Evolutionary conservation across 2,888 invertebrate species (phyloP).

Genomic region (Euzophera pinguis): DNA sequence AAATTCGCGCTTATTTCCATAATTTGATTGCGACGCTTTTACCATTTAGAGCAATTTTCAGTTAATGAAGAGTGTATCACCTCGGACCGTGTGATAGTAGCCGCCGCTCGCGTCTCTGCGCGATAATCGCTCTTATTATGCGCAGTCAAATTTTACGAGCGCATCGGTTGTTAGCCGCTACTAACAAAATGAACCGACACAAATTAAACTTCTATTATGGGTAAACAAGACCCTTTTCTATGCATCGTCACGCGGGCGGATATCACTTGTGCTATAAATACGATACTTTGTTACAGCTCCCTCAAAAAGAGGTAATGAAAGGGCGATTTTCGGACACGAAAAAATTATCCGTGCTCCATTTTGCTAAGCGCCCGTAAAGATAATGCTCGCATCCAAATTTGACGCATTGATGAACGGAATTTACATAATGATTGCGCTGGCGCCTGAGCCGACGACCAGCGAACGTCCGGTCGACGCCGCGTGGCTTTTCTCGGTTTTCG

Average conservation of each 20-base stretch:
- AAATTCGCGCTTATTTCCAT: conserved; percentile 62
- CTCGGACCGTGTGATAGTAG: conserved; percentile 45
- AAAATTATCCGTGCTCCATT: conserved; percentile 43
- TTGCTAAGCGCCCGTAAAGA: conserved; percentile 47
- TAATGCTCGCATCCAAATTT: conserved; percentile 37
- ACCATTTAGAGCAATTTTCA: conserved; percentile 73
- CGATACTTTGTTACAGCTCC: conserved; percentile 12
- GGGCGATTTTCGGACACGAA: conserved; percentile 29
- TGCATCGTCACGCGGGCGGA: conserved; percentile 49
- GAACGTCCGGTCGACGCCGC: conserved; percentile 52
- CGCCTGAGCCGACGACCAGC: conserved; percentile 46
- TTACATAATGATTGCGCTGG: conserved; percentile 74
- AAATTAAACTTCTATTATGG: conserved; percentile 64
- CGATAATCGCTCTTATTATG: conserved; percentile 73
- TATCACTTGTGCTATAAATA: conserved; percentile 51
- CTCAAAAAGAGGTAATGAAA: conserved; percentile 20
- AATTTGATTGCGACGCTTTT: conserved; percentile 58
- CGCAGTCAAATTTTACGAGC: conserved; percentile 77
- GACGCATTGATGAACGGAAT: conserved; percentile 56
- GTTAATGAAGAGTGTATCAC: conserved; percentile 66
- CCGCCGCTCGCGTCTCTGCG: conserved; percentile 54
- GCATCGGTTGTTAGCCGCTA: conserved; percentile 65
- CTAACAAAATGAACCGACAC: conserved; percentile 63
- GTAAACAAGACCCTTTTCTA: conserved; percentile 51
- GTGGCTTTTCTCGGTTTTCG: conserved; percentile 75